Percentiles rank a stretch among this genome's conserved stretches.
phyloP scores from a whole-genome alignment of 2,113 vertebrate genomes.

The Tupaia chinensis region DNA sequence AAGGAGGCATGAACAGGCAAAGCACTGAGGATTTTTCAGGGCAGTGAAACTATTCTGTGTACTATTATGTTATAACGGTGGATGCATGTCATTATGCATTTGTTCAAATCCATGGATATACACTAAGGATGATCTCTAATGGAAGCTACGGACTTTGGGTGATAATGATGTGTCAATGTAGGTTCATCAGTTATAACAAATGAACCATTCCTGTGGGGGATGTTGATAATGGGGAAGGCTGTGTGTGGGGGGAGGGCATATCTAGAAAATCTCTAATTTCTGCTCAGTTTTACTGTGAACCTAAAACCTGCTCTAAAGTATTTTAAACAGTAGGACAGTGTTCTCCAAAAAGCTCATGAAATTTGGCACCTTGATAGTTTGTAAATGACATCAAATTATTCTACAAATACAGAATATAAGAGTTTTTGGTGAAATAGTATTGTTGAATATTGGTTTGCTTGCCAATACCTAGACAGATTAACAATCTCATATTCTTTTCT shows the following conservation, averaged over 20 bases:
- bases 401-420: constrained; percentile 59
- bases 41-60: neutral
- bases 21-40: neutral
- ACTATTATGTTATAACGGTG: neutral
- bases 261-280: neutral
- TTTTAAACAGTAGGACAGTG: constrained; percentile 56
- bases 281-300: neutral
- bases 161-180: neutral
- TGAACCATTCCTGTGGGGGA: neutral
- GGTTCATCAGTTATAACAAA: neutral
- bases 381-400: constrained; percentile 84
- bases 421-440: constrained; percentile 81
- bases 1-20: neutral
- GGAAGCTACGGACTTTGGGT: neutral
- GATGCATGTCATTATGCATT: neutral
- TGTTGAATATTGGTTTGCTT: constrained; percentile 65
- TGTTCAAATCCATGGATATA: neutral
- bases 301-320: neutral
- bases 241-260: neutral
- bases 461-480: constrained; percentile 23
- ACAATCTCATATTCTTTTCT: constrained; percentile 35
- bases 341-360: neutral
- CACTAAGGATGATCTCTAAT: neutral
- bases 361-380: constrained; percentile 84
- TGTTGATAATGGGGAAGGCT: neutral